These are phyloP conservation scores for Agriopis leucophaearia DNA, from an alignment of 2,888 invertebrate species.

Conservation along the genomic window DNA sequence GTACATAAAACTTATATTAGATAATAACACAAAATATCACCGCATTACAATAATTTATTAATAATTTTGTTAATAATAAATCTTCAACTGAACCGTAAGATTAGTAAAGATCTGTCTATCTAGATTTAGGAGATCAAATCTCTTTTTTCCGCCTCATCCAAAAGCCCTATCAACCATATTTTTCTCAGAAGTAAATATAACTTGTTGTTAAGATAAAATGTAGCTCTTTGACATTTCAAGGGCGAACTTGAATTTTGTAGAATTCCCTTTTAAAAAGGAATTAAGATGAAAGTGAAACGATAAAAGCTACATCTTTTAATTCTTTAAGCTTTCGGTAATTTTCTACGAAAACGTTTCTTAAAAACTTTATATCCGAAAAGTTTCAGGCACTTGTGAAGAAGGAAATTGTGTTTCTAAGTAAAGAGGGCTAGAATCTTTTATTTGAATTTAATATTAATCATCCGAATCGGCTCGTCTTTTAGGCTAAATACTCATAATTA, in stretches of 20 bases:
- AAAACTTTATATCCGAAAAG: conserved; percentile 31
- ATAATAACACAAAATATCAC: no score
- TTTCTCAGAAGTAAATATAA: background rate
- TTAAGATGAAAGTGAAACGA: conserved; percentile 34
- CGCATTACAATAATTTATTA: no score
- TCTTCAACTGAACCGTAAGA: no score
- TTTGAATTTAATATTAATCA: conserved; percentile 16
- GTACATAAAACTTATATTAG: no score
- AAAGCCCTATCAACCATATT: no score
- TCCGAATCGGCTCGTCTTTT: background rate
- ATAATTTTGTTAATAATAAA: no score
- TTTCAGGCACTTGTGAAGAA: conserved; percentile 22
- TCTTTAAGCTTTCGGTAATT: conserved; percentile 32
- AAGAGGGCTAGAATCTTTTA: conserved; percentile 16
- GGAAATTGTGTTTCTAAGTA: conserved; percentile 28
- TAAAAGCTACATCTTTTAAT: conserved; percentile 39
- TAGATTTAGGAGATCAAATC: background rate
- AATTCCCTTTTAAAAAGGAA: conserved; percentile 23
- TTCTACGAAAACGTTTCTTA: conserved; percentile 29
- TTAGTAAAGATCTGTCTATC: background rate
- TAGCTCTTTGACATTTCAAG: conserved; percentile 11
- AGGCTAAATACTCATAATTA: conserved; percentile 2
- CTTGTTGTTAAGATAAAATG: conserved; percentile 2
- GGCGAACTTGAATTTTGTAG: conserved; percentile 15
- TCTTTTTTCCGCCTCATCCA: background rate